Conservation (phyloP, 1,140 invertebrate genomes). For the Drosophila tani region DNA sequence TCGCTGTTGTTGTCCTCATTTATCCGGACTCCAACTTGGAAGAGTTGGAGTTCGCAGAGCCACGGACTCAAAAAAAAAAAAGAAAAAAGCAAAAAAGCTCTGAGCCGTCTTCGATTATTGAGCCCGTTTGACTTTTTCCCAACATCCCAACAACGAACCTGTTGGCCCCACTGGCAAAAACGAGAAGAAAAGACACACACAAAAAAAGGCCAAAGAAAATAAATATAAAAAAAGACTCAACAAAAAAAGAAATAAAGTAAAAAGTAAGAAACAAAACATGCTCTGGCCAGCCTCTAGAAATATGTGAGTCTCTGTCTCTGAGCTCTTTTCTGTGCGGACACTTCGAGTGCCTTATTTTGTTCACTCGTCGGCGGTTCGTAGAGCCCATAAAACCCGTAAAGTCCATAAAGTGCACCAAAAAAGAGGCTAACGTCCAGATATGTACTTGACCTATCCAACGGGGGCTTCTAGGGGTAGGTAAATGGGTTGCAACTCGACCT, state of each 20-base stretch:
- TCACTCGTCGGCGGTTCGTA: neutral
- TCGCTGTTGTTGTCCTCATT: constrained; percentile 79
- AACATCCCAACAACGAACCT: constrained; percentile 61
- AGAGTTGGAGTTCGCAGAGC: constrained; percentile 43
- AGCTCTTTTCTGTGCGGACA: constrained; percentile 27
- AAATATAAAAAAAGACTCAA: constrained; percentile 26
- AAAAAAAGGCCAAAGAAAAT: constrained; percentile 19
- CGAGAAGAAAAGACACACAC: constrained; percentile 31
- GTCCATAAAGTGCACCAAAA: constrained; percentile 31
- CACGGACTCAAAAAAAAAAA: constrained; percentile 15
- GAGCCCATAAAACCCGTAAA: constrained; percentile 18
- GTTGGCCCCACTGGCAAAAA: constrained; percentile 71
- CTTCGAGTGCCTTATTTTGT: constrained; percentile 6
- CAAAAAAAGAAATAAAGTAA: constrained; percentile 23
- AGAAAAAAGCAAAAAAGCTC: constrained; percentile 1
- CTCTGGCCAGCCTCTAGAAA: constrained; percentile 61
- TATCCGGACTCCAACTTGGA: constrained; percentile 59
- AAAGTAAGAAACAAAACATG: constrained; percentile 39
- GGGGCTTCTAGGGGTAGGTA: constrained; percentile 3
- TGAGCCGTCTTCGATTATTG: constrained; percentile 71
- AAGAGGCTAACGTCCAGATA: constrained; percentile 7
- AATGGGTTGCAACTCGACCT: constrained; percentile 1
- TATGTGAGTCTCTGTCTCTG: constrained; percentile 37
- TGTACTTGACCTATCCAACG: constrained; percentile 38
- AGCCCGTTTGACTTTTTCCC: constrained; percentile 76